Percentiles rank a stretch among this genome's conserved stretches.
Conservation (phyloP, 2,797 vertebrate species). For the Helarctos malayanus region DNA sequence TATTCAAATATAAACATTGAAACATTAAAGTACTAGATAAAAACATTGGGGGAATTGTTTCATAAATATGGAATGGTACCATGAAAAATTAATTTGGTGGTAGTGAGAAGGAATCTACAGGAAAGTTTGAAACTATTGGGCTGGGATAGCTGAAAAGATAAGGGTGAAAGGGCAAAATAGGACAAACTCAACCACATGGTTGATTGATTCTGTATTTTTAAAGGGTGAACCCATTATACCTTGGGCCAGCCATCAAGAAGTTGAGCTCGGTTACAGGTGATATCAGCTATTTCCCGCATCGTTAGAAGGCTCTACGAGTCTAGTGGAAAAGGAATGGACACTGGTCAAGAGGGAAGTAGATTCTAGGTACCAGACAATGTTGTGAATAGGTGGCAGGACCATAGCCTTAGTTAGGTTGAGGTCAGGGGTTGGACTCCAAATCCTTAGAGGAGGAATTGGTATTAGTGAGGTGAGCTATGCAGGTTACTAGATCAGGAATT, state of each 20-base stretch:
- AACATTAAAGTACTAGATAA: not conserved
- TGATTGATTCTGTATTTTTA: not conserved
- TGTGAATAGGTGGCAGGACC: not conserved
- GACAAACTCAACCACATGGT: not conserved
- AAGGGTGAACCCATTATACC: not conserved
- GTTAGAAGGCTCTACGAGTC: not conserved
- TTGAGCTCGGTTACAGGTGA: not conserved
- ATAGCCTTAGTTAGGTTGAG: not conserved
- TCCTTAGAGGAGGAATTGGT: not conserved
- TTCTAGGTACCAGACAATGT: not conserved
- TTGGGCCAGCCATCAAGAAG: not conserved
- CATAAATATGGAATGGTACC: not conserved
- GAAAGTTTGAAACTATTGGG: not conserved
- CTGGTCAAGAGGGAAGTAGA: not conserved
- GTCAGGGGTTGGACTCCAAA: not conserved
- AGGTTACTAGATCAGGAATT: not conserved
- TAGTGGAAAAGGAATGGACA: not conserved
- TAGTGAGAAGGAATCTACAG: not conserved
- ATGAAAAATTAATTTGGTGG: not conserved
- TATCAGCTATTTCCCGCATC: not conserved
- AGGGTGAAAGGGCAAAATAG: not conserved
- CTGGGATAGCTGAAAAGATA: not conserved
- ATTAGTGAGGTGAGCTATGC: not conserved
- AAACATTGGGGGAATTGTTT: not conserved
- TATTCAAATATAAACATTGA: conserved; percentile 51